Conservation (phyloP, 2,113 vertebrate genomes). For the Emydocephalus ijimae region DNA sequence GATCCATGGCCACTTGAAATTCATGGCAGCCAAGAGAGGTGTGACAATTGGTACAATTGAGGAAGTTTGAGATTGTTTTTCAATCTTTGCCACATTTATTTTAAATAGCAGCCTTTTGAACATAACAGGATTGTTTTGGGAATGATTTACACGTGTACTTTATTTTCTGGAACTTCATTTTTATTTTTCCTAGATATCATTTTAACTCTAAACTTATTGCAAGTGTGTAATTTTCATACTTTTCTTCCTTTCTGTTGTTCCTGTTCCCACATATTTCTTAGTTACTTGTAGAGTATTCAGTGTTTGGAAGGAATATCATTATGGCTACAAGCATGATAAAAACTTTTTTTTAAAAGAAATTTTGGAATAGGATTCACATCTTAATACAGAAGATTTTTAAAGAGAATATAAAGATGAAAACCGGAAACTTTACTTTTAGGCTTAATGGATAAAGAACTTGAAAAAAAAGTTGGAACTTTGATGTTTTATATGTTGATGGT, state of each 20-base stretch:
- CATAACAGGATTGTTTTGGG: background rate
- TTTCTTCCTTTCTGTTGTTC: too few relatives aligned
- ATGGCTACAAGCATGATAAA: background rate
- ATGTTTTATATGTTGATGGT: background rate
- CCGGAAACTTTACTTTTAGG: background rate
- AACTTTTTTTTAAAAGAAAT: background rate
- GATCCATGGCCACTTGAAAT: background rate
- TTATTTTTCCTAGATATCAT: background rate
- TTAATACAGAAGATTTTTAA: background rate
- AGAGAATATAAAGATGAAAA: background rate
- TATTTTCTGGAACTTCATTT: background rate
- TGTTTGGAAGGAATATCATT: background rate
- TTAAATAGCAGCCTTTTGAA: background rate
- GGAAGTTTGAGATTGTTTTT: background rate
- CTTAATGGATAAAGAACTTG: background rate
- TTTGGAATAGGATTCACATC: background rate
- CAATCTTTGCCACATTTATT: background rate
- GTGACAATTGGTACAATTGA: background rate
- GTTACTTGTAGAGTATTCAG: background rate
- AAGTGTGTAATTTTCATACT: background rate
- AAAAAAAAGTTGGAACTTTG: background rate
- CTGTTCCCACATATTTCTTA: background rate
- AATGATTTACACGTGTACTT: background rate
- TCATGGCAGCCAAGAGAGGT: background rate
- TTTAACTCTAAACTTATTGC: background rate